A percentile compares a stretch with the other conserved stretches of the same genome.
Conservation (phyloP, 2,888 invertebrate species). For the Lepidochrysops patricia region DNA sequence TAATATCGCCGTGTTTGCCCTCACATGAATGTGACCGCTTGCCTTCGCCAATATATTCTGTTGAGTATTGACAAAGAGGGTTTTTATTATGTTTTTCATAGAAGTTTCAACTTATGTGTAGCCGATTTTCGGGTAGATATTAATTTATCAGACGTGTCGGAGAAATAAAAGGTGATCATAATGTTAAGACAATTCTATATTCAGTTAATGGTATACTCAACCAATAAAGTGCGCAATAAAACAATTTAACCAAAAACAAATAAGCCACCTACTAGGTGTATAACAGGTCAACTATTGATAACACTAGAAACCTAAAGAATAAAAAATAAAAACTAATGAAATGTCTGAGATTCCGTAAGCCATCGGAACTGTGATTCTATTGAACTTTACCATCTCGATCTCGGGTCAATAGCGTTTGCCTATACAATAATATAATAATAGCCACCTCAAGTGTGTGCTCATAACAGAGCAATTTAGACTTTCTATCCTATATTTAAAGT, state of each 20-base stretch:
- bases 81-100: not conserved
- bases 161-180: too few relatives aligned
- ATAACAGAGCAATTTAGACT: not conserved
- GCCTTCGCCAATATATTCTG: not conserved
- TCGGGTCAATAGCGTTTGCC: not conserved
- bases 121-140: too few relatives aligned
- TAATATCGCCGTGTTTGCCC: slow-evolving; percentile 15
- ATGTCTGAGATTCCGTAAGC: not conserved
- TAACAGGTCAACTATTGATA: too few relatives aligned
- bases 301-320: not conserved
- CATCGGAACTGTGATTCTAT: not conserved
- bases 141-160: too few relatives aligned
- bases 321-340: not conserved
- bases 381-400: not conserved
- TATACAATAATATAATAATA: slow-evolving; percentile 4
- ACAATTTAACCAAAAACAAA: too few relatives aligned
- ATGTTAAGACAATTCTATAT: too few relatives aligned
- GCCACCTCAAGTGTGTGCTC: not conserved
- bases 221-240: too few relatives aligned
- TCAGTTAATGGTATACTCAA: too few relatives aligned
- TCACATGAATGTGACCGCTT: slow-evolving; percentile 12
- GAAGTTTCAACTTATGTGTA: not conserved
- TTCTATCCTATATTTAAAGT: not conserved
- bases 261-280: too few relatives aligned
- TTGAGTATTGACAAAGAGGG: slow-evolving; percentile 13